Percentiles rank a stretch among this genome's conserved stretches.
phyloP scores from a whole-genome alignment of 2,797 vertebrate genomes.

The Takifugu ocellatus region DNA sequence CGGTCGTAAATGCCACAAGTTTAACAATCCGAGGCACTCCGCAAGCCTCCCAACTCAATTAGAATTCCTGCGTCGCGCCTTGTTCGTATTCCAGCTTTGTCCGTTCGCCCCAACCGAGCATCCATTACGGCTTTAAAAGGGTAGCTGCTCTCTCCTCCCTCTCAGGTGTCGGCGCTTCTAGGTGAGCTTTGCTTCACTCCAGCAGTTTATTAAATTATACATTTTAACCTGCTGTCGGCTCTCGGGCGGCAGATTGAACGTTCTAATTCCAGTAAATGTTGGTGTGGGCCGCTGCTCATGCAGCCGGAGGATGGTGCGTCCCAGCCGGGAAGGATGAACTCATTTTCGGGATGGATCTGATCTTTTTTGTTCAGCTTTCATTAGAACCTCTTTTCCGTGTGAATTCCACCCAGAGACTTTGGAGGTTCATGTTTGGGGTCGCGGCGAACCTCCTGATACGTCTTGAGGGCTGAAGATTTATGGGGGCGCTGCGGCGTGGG shows the following conservation, averaged over 20 bases:
- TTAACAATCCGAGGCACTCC: background rate
- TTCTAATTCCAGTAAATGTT: background rate
- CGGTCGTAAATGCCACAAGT: background rate
- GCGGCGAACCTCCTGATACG: too few species aligned
- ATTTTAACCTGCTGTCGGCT: background rate
- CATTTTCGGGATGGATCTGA: too few species aligned
- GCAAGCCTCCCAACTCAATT: background rate
- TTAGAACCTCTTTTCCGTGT: too few species aligned
- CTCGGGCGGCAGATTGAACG: background rate
- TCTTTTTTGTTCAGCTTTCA: too few species aligned
- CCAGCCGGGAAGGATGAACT: too few species aligned
- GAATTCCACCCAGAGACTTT: too few species aligned
- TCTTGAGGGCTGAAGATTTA: too few species aligned
- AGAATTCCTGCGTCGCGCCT: background rate
- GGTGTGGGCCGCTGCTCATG: too few species aligned
- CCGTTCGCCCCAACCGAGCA: background rate
- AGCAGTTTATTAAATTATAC: background rate
- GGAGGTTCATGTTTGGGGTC: too few species aligned
- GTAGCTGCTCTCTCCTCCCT: background rate
- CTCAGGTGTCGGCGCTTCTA: background rate
- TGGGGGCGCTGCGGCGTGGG: too few species aligned
- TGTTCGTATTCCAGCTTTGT: conserved; percentile 4
- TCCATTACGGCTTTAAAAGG: background rate
- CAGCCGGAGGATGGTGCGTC: too few species aligned
- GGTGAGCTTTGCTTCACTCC: background rate